Base-by-base conservation (phyloP, 2,797 vertebrate species). In the Intellagama lesueurii region DNA sequence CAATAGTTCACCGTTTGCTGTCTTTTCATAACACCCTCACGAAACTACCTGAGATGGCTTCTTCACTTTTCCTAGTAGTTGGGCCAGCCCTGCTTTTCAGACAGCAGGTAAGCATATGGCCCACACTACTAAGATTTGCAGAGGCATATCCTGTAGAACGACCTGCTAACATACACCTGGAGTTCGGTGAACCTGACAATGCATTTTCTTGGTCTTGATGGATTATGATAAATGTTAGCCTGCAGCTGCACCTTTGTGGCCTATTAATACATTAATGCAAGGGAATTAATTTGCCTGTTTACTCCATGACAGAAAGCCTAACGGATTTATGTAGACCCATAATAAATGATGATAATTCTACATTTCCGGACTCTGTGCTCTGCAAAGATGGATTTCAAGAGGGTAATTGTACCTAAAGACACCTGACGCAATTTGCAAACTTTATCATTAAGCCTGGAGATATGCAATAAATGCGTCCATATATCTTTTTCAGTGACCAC, bases 401-500 rank as follows among this genome's bases (percentile, higher is more conserved):
- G 72, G 12, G 5, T 0, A 86, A 92, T 94, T 92, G 76, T 88
- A 70, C 6, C 30, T 16, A 69, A 52, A 69, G 16, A 17, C 88
- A 40, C 35, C 47, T 1, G 0, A 91, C 90, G 26, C 3, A 92
- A 91, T 91, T 2, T 24, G 70, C 93, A 91, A 95, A 88, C 44
- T 84, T 76, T 24, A 32, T 30, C 47, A 28, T 80, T 91, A 86
- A 87, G 88, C 52, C 19, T 84, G 88, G 88, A 92, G 91, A 88
- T 76, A 84, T 22, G 44, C 70, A 91, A 17, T 22, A 94, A 89
- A 64, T 87, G 68, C 79, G 89, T 87, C 90, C 81, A 87, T 93
- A 87, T 91, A 90, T 87, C 40, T 92, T 93, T 89, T 91, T 86
- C 93, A 88, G 85, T 87, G 92, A 91, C 87, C 47, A 77, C 79